Percentiles rank a stretch among this genome's conserved stretches.
These are phyloP conservation scores for Brachyhypopomus gauderio DNA, from an alignment of 2,113 vertebrate genomes.

Conservation along the genomic window DNA sequence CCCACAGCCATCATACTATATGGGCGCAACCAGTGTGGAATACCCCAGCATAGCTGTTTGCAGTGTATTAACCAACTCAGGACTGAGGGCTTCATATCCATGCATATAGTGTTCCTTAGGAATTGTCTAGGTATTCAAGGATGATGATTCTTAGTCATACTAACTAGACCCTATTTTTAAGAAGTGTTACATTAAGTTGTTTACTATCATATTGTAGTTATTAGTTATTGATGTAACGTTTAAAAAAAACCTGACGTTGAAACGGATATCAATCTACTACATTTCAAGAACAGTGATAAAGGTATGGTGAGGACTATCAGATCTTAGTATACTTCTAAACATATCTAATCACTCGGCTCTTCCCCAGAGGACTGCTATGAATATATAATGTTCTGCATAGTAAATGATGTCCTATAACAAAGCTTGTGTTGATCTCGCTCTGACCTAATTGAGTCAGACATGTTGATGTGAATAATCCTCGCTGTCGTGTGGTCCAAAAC, in stretches of 20 bases:
- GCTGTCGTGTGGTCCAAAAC: conserved; percentile 60
- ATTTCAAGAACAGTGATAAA: neutral
- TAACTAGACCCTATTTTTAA: too few species aligned
- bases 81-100: too few species aligned
- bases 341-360: neutral
- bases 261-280: neutral
- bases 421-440: conserved; percentile 77
- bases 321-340: neutral
- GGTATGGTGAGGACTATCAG: neutral
- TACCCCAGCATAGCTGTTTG: too few species aligned
- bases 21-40: neutral
- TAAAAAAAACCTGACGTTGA: neutral
- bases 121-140: too few species aligned
- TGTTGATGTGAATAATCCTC: conserved; percentile 67
- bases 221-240: too few species aligned
- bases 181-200: neutral
- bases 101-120: too few species aligned
- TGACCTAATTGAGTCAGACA: conserved; percentile 72
- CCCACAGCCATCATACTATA: too few species aligned
- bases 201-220: too few species aligned
- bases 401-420: conserved; percentile 55
- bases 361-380: neutral
- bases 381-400: neutral
- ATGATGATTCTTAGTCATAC: too few species aligned
- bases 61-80: too few species aligned